phyloP scores from a whole-genome alignment of 1,140 invertebrate genomes.

The Drosophila tsacasi region DNA sequence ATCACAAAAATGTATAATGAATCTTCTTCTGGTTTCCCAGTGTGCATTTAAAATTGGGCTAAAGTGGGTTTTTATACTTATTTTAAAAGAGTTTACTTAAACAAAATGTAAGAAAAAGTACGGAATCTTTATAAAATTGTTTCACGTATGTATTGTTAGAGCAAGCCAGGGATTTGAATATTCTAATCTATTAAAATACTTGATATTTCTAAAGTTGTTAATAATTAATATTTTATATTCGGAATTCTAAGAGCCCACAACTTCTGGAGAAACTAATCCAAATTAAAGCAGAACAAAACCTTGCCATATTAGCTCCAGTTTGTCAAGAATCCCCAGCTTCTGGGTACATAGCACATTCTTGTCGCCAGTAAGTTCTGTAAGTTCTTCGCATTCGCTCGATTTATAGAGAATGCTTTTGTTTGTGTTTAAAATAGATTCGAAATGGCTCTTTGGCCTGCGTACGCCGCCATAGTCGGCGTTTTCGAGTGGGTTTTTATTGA shows the following conservation, averaged over 20 bases:
- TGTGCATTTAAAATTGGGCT: not conserved
- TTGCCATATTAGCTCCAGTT: conserved; percentile 2
- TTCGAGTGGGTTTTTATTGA: conserved; percentile 79
- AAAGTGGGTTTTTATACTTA: not conserved
- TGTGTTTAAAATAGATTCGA: conserved; percentile 76
- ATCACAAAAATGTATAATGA: not conserved
- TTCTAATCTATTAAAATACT: not conserved
- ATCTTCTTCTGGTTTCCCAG: not conserved
- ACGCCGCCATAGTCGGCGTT: conserved; percentile 64
- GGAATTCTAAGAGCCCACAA: not conserved
- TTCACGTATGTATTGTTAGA: not conserved
- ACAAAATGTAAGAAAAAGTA: not conserved
- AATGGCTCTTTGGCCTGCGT: conserved; percentile 66
- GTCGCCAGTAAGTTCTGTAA: conserved; percentile 27
- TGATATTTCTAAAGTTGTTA: not conserved
- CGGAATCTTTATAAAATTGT: not conserved
- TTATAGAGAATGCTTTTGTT: conserved; percentile 70
- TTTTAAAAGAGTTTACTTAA: not conserved
- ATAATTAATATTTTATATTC: not conserved
- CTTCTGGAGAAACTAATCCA: not conserved
- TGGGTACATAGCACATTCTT: conserved; percentile 24
- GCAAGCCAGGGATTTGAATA: not conserved
- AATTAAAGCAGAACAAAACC: not conserved
- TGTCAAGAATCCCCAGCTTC: conserved; percentile 5
- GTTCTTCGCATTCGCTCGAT: conserved; percentile 38